Percentiles rank a stretch among this genome's conserved stretches.
Conservation (phyloP, 2,888 invertebrate genomes). For the Corbicula japonica region DNA sequence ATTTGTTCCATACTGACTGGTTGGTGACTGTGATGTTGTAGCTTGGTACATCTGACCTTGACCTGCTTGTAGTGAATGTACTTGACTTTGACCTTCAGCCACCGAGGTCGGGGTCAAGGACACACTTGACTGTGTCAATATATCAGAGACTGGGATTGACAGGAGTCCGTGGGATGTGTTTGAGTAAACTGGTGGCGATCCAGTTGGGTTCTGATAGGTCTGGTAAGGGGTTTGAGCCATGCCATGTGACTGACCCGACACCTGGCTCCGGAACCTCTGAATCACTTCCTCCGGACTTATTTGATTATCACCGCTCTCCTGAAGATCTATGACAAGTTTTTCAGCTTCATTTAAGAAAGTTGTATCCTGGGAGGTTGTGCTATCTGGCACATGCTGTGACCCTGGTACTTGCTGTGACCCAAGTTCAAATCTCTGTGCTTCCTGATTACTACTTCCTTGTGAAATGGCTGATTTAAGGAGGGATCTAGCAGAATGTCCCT, state of each 20-base stretch:
- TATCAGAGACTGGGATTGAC: conserved; percentile 7
- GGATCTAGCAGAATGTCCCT: conserved; percentile 25
- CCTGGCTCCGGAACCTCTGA: conserved; percentile 16
- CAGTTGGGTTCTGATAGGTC: conserved; percentile 25
- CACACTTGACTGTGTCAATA: conserved; percentile 17
- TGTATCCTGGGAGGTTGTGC: conserved; percentile 16
- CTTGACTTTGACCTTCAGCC: conserved; percentile 39
- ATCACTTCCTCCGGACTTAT: conserved; percentile 19
- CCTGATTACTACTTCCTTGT: conserved; percentile 14
- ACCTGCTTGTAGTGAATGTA: conserved; percentile 8
- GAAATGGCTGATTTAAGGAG: conserved; percentile 30
- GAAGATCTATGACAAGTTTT: conserved; percentile 40
- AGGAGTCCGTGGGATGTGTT: conserved; percentile 28
- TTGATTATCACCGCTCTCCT: conserved; percentile 19
- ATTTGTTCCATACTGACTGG: conserved; percentile 30
- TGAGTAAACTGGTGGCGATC: conserved; percentile 44
- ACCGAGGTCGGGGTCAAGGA: conserved; percentile 9
- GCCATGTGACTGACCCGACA: conserved; percentile 13
- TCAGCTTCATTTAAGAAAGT: conserved; percentile 24
- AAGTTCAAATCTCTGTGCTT: conserved; percentile 13
- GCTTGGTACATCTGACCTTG: conserved; percentile 26
- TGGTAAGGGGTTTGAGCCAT: conserved; percentile 20
- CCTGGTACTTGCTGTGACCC: conserved; percentile 14
- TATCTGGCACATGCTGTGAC: conserved; percentile 19
- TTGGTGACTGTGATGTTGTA: conserved; percentile 19